phyloP scores from a whole-genome alignment of 2,113 vertebrate species.

The Lichenostomus cassidix region DNA sequence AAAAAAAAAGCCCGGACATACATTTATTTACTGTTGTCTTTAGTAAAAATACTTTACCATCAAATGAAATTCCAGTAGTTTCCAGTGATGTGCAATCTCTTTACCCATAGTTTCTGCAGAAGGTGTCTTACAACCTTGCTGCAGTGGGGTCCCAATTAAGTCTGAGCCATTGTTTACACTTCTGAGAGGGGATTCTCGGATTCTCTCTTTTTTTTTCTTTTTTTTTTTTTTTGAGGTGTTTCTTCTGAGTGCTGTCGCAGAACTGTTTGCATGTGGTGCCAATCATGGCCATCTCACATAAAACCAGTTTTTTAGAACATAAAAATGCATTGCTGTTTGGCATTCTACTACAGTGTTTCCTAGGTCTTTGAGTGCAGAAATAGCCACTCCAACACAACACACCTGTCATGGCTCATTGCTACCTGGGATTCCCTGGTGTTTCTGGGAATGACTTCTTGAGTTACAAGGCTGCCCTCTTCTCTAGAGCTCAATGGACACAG shows the following conservation, averaged over 20 bases:
- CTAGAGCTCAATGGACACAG: neutral
- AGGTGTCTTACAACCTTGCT: neutral
- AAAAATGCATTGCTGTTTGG: neutral
- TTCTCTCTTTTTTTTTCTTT: too few species aligned
- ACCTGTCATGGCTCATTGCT: fast-evolving
- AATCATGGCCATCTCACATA: neutral
- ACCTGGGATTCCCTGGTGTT: neutral
- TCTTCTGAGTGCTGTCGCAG: neutral
- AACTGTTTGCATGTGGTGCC: neutral
- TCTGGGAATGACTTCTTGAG: neutral
- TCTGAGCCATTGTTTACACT: neutral
- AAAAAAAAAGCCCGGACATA: neutral
- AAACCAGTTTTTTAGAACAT: neutral
- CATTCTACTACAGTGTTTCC: neutral
- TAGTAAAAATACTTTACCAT: neutral
- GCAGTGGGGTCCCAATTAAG: neutral
- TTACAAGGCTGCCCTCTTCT: neutral
- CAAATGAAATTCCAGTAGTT: neutral
- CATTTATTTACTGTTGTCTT: neutral
- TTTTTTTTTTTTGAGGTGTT: neutral
- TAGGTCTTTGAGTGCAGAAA: neutral
- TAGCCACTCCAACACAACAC: neutral
- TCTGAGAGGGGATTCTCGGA: neutral
- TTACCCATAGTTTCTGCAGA: neutral
- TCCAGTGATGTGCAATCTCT: neutral